Conservation (phyloP, 1,140 invertebrate genomes). For the Steinernema khuongi region DNA sequence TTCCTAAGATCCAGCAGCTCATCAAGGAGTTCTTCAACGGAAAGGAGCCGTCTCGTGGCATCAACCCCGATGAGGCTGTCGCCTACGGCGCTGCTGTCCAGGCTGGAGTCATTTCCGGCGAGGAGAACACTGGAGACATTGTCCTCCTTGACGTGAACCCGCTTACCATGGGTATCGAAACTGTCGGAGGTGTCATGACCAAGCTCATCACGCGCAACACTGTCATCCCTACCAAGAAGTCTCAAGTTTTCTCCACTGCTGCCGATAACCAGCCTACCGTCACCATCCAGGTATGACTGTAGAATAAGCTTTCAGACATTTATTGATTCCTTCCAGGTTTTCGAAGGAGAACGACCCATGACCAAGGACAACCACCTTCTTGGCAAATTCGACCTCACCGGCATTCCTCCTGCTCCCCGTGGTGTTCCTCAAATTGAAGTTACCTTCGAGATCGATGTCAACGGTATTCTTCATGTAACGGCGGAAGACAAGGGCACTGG, state of each 20-base stretch:
- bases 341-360: constrained; percentile 96
- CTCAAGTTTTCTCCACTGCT: constrained; percentile 97
- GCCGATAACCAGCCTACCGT: constrained; percentile 98
- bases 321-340: constrained; percentile 64
- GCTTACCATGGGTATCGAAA: constrained; percentile 96
- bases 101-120: constrained; percentile 73
- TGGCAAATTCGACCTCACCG: constrained; percentile 95
- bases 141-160: constrained; percentile 96
- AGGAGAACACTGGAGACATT: constrained; percentile 81
- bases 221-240: constrained; percentile 99
- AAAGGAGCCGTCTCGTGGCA: constrained; percentile 92
- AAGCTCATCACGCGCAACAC: constrained; percentile 96
- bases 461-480: constrained; percentile 87
- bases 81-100: constrained; percentile 98
- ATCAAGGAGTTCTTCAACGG: constrained; percentile 98
- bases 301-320: background rate
- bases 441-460: constrained; percentile 97
- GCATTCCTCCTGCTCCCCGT: constrained; percentile 90
- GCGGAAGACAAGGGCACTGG: constrained; percentile 98
- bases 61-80: constrained; percentile 92
- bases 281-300: constrained; percentile 73
- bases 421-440: constrained; percentile 94
- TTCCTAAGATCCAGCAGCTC: constrained; percentile 95
- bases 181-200: constrained; percentile 98
- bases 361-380: constrained; percentile 97